Evolutionary conservation across 2,113 vertebrate species (phyloP).

Genomic region (Proterorhinus semilunaris): DNA sequence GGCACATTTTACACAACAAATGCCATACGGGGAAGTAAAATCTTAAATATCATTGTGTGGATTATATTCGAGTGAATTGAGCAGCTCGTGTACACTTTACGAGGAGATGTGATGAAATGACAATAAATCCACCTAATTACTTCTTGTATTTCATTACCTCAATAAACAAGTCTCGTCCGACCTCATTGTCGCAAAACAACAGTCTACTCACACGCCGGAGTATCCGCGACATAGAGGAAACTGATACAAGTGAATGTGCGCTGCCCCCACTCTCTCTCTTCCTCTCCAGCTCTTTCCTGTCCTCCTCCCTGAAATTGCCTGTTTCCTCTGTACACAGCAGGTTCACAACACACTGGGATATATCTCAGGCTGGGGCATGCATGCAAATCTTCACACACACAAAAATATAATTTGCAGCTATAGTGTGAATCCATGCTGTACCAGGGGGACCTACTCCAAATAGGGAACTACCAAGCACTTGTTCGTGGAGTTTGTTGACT

Average conservation of each 20-base stretch:
- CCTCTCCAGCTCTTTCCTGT: slow-evolving; percentile 54
- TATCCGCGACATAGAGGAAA: slow-evolving; percentile 25
- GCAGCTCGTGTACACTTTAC: no score
- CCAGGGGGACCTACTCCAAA: slow-evolving; percentile 28
- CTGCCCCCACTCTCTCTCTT: slow-evolving; percentile 44
- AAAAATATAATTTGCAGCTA: slow-evolving; percentile 19
- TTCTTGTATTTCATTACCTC: background rate
- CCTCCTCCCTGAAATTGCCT: slow-evolving; percentile 57
- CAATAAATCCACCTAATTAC: background rate
- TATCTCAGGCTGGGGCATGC: slow-evolving; percentile 56
- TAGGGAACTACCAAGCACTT: slow-evolving; percentile 24
- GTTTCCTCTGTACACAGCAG: slow-evolving; percentile 60
- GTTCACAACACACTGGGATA: slow-evolving; percentile 47
- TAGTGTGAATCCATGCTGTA: slow-evolving; percentile 11
- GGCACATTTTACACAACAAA: no score
- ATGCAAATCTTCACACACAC: slow-evolving; percentile 42
- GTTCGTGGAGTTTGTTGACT: slow-evolving; percentile 34
- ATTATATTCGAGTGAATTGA: no score
- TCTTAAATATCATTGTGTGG: no score
- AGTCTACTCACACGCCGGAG: background rate
- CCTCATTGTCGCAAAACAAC: background rate
- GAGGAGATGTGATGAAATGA: background rate
- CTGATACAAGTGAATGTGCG: slow-evolving; percentile 26
- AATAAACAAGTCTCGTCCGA: background rate
- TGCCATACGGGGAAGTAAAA: no score